Base-by-base conservation (phyloP, 2,888 invertebrate species). In the Metacarcinus magister region DNA sequence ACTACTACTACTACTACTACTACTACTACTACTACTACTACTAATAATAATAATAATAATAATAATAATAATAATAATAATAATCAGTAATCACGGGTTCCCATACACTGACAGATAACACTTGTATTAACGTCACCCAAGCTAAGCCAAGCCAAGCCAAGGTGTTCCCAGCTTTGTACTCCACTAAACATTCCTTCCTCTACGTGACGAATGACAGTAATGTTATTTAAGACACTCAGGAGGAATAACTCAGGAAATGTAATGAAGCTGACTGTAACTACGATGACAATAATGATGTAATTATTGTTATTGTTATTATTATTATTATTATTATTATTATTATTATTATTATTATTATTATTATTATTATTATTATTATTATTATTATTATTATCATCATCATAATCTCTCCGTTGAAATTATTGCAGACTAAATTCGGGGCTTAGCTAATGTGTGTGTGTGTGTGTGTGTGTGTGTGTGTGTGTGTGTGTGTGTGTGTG, bases 401-500 rank as follows among this genome's bases (percentile, higher is more conserved):
- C 19, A 0, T 67, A 13, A 4, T 67, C 16, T 67, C 23, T 23
- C 23, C 23, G 4, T 67, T 67, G 16, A 13, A 23, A 67, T 67
- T 67, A 23, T 67, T 67, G 23, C 16, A 54, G 54, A 54, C 54
- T 54, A 54, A 54, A 54, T 54, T 8, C 16, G 8, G 8, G 3
- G 67, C 0, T 67, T 1, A 67, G 4, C n/a, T n/a, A 5, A 67
- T 67, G 4, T n/a, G n/a, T n/a, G 67, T 67, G 67, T 67, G 67
- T 67, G 67, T 67, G 67, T 67, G n/a, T 67, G 67, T 67, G 67
- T 67, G n/a, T 67, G 82, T 82, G 82, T 82, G 82, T 82, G 82
- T 82, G 82, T 82, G 82, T 82, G 82, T 82, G 82, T 82, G 82
- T 82, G 82, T 82, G 82, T 82, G 82, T 82, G 82, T 82, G 82